Evolutionary conservation across 2,888 invertebrate species (phyloP).

Genomic region (Nymphalis c-album): DNA sequence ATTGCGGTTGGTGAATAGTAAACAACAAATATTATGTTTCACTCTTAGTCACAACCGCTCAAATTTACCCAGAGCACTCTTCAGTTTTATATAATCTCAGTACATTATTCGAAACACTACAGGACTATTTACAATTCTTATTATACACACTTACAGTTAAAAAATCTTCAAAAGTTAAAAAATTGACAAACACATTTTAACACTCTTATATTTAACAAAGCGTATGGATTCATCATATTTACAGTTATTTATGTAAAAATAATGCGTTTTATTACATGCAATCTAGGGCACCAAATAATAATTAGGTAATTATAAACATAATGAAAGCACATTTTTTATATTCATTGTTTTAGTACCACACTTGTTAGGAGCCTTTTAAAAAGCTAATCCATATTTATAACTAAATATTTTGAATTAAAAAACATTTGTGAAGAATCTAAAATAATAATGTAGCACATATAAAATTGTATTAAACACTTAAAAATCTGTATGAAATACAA

Average conservation of each 20-base stretch:
- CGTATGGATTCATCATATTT: slow-evolving; percentile 80
- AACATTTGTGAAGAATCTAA: background rate
- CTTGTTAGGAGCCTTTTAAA: slow-evolving; percentile 21
- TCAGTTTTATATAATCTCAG: slow-evolving; percentile 60
- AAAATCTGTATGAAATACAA: background rate
- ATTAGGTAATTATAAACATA: slow-evolving; percentile 58
- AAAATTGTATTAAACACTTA: background rate
- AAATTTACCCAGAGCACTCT: slow-evolving; percentile 33
- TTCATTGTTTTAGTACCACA: slow-evolving; percentile 19
- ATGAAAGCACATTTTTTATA: slow-evolving; percentile 18
- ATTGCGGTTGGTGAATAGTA: slow-evolving; percentile 23
- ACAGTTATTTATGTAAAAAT: slow-evolving; percentile 60
- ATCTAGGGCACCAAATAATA: slow-evolving; percentile 72
- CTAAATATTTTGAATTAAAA: background rate
- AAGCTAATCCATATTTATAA: slow-evolving; percentile 16
- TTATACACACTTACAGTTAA: slow-evolving; percentile 50
- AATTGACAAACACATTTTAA: slow-evolving; percentile 78
- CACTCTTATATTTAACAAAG: slow-evolving; percentile 79
- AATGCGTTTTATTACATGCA: slow-evolving; percentile 70
- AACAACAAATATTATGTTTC: slow-evolving; percentile 24
- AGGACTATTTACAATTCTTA: slow-evolving; percentile 66
- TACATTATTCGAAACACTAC: slow-evolving; percentile 54
- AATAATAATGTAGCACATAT: background rate
- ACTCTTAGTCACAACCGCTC: slow-evolving; percentile 36
- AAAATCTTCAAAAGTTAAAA: slow-evolving; percentile 73